A percentile compares a stretch with the other conserved stretches of the same genome.
phyloP scores from a whole-genome alignment of 37 sponge, comb jelly and placozoan species.

The Cladorhizidae sp. region DNA sequence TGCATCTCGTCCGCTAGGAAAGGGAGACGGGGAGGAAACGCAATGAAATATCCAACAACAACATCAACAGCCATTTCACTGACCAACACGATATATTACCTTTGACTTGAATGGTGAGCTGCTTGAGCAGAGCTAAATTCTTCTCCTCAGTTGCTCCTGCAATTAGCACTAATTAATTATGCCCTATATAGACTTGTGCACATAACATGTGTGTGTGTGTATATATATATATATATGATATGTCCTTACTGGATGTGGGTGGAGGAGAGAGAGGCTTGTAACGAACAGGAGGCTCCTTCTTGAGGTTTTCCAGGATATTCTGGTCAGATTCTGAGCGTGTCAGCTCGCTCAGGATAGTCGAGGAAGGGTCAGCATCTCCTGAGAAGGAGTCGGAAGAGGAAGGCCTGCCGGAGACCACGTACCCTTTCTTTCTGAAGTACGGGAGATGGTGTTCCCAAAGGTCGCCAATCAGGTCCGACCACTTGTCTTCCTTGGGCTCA shows the following conservation, averaged over 20 bases:
- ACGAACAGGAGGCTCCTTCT: neutral
- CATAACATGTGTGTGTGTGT: too few species aligned
- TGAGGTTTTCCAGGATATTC: conserved; percentile 17
- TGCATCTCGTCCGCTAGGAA: conserved; percentile 11
- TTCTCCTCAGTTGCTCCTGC: neutral
- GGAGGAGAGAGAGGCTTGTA: neutral
- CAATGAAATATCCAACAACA: neutral
- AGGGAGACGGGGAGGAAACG: neutral
- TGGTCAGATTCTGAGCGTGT: conserved; percentile 23
- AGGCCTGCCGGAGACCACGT: neutral
- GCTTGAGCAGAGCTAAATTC: conserved; percentile 1
- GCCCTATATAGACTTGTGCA: neutral
- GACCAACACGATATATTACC: neutral
- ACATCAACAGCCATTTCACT: neutral
- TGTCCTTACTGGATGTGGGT: neutral
- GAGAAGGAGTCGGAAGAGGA: neutral
- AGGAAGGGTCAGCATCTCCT: neutral
- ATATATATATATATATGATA: too few species aligned
- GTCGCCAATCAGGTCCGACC: conserved; percentile 45
- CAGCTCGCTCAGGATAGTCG: conserved; percentile 28
- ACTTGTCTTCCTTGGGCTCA: conserved; percentile 32
- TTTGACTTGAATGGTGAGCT: conserved; percentile 12
- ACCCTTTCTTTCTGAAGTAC: conserved; percentile 28
- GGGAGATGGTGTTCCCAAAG: conserved; percentile 39
- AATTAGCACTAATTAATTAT: neutral